These are phyloP conservation scores for Coryphaenoides rupestris DNA, from an alignment of 2,113 vertebrate genomes.

Conservation along the genomic window DNA sequence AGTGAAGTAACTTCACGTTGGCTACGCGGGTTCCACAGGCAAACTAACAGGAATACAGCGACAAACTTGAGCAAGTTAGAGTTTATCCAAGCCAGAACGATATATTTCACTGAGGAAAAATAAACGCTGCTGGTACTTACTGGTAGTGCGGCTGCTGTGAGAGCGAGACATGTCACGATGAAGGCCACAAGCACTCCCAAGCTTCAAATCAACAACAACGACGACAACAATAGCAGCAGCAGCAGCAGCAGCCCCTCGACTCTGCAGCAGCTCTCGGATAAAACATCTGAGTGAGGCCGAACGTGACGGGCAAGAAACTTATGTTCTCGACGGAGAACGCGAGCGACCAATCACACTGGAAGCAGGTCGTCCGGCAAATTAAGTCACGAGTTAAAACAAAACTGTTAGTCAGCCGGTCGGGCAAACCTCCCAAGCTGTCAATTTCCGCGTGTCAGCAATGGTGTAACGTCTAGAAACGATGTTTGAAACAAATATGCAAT, in stretches of 20 bases:
- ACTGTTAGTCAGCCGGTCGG: conserved; percentile 29
- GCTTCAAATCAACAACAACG: conserved; percentile 4
- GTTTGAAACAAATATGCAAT: conserved; percentile 21
- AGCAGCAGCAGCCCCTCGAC: too few species aligned
- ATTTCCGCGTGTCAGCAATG: conserved; percentile 41
- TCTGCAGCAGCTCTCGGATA: not conserved
- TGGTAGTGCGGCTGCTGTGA: conserved; percentile 34
- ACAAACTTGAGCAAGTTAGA: not conserved
- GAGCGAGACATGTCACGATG: conserved; percentile 34
- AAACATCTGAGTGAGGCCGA: conserved; percentile 22
- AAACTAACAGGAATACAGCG: not conserved
- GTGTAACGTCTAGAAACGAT: conserved; percentile 53
- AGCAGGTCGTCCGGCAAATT: conserved; percentile 24
- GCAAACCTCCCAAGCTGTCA: conserved; percentile 31
- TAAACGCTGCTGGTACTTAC: conserved; percentile 46
- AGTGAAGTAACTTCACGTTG: too few species aligned
- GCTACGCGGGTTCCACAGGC: too few species aligned
- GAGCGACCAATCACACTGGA: conserved; percentile 54
- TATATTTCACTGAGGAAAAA: not conserved
- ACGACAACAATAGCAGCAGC: too few species aligned
- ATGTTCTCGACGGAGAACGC: conserved; percentile 29
- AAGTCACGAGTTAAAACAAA: too few species aligned
- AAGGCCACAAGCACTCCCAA: conserved; percentile 36
- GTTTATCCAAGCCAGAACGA: not conserved
- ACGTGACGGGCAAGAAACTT: conserved; percentile 34